Conservation (phyloP, 2,113 vertebrate genomes). For the Polypterus senegalus region DNA sequence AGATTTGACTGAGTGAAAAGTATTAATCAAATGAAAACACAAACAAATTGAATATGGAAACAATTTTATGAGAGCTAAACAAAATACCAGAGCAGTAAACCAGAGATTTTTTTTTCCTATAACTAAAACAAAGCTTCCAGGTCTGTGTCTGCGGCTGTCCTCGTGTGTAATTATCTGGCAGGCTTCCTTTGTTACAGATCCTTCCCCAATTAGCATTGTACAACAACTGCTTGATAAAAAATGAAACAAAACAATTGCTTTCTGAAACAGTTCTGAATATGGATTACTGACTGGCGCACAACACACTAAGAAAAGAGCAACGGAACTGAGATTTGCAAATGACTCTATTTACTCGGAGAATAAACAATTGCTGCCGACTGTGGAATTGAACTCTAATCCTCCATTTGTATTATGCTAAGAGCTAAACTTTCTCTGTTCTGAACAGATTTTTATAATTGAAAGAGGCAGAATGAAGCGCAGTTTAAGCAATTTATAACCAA, state of each 20-base stretch:
- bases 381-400: slow-evolving; percentile 17
- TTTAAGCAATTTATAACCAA: slow-evolving; percentile 39
- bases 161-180: slow-evolving; percentile 3
- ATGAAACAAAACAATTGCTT: not conserved
- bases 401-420: slow-evolving; percentile 3
- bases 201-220: slow-evolving; percentile 5
- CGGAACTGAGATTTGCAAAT: not conserved
- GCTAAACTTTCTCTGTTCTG: slow-evolving; percentile 16
- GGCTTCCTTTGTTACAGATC: slow-evolving; percentile 9
- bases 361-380: slow-evolving; percentile 1
- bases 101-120: not conserved
- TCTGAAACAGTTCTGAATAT: slow-evolving; percentile 2
- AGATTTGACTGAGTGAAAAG: too few species aligned
- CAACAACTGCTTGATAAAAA: slow-evolving; percentile 8
- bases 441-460: slow-evolving; percentile 33
- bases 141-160: not conserved
- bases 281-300: slow-evolving; percentile 10
- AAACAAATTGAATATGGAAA: too few species aligned
- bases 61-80: too few species aligned
- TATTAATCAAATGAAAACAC: too few species aligned
- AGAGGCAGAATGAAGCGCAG: slow-evolving; percentile 27
- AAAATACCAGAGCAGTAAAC: too few species aligned
- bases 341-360: slow-evolving; percentile 5
- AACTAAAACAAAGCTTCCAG: not conserved
- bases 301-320: not conserved